Base-by-base conservation (phyloP, 2,113 vertebrate genomes). In the Bufo gargarizans region DNA sequence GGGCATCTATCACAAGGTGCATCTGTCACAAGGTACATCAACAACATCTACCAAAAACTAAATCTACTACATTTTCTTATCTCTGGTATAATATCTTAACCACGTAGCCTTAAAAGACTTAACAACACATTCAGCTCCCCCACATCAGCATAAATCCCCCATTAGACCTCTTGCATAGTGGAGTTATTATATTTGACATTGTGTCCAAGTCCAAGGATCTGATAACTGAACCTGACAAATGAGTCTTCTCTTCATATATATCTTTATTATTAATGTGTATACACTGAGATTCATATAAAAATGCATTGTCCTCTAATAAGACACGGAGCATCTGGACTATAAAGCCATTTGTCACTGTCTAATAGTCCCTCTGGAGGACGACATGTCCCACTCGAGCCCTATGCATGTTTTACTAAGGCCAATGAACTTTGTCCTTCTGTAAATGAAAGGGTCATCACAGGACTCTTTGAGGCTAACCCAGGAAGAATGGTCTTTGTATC, bases 281-380 rank as follows among this genome's bases (percentile, higher is more conserved):
- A 58, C 78, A 61, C 78, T 10, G 22, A 45, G 78, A 61, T 59
- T 81, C 56, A 19, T 81, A 81, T 16, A 81, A 33, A 43, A 81
- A 1, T 1, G 19, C 83, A 74, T 85, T 85, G 83, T 85, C 72
- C 71, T 59, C 83, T 71, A 72, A 85, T 56, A 85, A 85, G 65
- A 85, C 55, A 47, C 55, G 3, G 69, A 47, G 50, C 83, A 85
- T 72, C 83, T 58, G 83, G 71, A 16, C 83, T 47, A 71, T 59
- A 76, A 85, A 81, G n/a, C 69, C 83, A 85, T 74, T 72, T 76
- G 69, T 74, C 83, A 85, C 53, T 85, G 83, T 85, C 71, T 59
- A 59, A 74, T 81, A 61, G 33, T 76, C 65, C 55, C 47, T 85
- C 4, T 74, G 55, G 83, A 76, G 71, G 83, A 58, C 45, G 3